Evolutionary conservation across 2,113 vertebrate genomes (phyloP).

Genomic region (Thamnophis sirtalis): DNA sequence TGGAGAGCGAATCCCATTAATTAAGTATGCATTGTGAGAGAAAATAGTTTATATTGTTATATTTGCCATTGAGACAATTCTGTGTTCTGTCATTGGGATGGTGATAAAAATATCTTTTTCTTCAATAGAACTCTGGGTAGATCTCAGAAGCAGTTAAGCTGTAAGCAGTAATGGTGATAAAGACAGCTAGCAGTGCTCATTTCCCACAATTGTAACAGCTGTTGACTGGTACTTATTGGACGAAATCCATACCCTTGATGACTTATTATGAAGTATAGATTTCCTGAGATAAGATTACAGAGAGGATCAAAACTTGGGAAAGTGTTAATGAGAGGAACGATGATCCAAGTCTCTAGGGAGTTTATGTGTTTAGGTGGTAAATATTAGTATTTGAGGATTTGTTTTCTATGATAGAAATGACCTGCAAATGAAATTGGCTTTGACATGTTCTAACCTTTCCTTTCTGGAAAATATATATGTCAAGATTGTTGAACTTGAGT

Average conservation of each 20-base stretch:
- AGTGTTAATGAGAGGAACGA: background rate
- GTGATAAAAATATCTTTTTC: background rate
- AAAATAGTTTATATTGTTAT: background rate
- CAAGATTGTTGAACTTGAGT: background rate
- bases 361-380: background rate
- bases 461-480: background rate
- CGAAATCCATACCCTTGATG: background rate
- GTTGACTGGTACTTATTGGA: background rate
- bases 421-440: background rate
- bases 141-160: background rate
- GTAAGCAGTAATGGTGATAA: rapidly evolving
- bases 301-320: background rate
- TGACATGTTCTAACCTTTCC: background rate
- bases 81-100: background rate
- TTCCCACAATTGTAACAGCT: background rate
- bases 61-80: background rate
- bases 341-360: background rate
- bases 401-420: background rate
- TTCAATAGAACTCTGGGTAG: background rate
- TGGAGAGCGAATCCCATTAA: background rate
- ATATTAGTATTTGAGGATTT: background rate
- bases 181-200: background rate
- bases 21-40: background rate
- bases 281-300: background rate
- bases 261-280: background rate